Base-by-base conservation (phyloP, 2,888 invertebrate species). In the Criorhina ranunculi region DNA sequence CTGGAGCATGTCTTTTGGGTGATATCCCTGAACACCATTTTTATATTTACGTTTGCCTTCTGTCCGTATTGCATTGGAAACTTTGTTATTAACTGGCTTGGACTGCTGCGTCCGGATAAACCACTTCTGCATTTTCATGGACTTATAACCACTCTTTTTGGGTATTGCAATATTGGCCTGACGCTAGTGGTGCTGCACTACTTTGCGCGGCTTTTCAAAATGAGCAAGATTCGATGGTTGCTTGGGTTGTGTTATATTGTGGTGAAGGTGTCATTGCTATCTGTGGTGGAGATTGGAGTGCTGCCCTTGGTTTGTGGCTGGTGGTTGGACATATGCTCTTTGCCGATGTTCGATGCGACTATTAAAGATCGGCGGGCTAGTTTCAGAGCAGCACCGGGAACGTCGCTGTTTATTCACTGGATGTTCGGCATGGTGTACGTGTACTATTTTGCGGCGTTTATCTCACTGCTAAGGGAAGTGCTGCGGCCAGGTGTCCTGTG, bases 1-100 rank as follows among this genome's bases (percentile, higher is more conserved):
- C 92, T 99, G 67, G 99, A 99, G 91, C 99, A 99, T 93, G 99
- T 99, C 0, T 99, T 99, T 91, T 99, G 99, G 99, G 98, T 99
- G 24, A 98, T 99, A 17, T 98, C 98, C 0, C 92, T 99, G 31
- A 99, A 99, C 90, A 98, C 99, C 0, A 93, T 99, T 73, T 99
- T 99, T 91, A 99, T 99, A 87, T 94, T 99, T 86, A 96, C 98
- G 17, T 99, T 99, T 93, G 99, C 99, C 46, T 99, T 98, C 90
- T 96, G 96, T 88, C 99, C 99, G 0, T 99, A 98, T 91, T 98
- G 98, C 88, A 97, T 99, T 92, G 99, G 99, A 0, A 95, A 96
- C 88, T 94, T 96, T 88, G 95, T 97, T 0, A 94, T 98, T 75
- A 94, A 95, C 9, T 93, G 95, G 53, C 91, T 96, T 81, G 95